Evolutionary conservation across 2,888 invertebrate species (phyloP).

Genomic region (Nymphalis polychloros): DNA sequence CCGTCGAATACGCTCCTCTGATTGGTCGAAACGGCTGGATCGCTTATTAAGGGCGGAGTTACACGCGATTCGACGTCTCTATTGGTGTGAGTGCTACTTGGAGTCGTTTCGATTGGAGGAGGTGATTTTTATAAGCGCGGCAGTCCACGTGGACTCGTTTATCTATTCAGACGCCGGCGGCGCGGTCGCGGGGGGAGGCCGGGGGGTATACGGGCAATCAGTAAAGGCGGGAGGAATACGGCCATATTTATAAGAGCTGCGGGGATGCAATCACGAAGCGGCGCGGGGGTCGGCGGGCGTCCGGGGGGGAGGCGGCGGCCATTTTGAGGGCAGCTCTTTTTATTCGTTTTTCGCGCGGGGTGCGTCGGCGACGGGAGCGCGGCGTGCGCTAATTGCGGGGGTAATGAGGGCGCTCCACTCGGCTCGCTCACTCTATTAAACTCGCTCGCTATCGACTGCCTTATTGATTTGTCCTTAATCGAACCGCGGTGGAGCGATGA

Average conservation of each 20-base stretch:
- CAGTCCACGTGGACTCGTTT: constrained; percentile 82
- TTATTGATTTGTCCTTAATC: constrained; percentile 81
- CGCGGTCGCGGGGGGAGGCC: constrained; percentile 80
- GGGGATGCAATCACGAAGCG: constrained; percentile 83
- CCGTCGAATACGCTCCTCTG: constrained; percentile 52
- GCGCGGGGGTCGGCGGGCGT: constrained; percentile 75
- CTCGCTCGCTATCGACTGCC: constrained; percentile 78
- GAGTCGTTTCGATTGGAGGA: constrained; percentile 62
- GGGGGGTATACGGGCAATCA: constrained; percentile 83
- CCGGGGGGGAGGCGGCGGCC: constrained; percentile 83
- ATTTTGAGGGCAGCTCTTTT: constrained; percentile 88
- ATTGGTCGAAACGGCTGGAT: constrained; percentile 69
- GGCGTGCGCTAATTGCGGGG: constrained; percentile 82
- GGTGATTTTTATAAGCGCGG: constrained; percentile 80
- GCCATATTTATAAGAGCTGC: constrained; percentile 83
- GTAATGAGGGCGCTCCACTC: constrained; percentile 81
- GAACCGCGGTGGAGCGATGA: constrained; percentile 64
- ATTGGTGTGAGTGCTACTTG: constrained; percentile 58
- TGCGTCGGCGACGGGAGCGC: constrained; percentile 79
- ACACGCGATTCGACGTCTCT: constrained; percentile 61
- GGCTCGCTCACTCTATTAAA: constrained; percentile 80
- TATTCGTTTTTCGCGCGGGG: constrained; percentile 83
- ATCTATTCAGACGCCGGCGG: constrained; percentile 83
- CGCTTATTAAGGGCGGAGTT: constrained; percentile 83
- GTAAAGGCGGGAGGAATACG: constrained; percentile 83